phyloP scores from a whole-genome alignment of 2,113 vertebrate genomes.

The Tetrao urogallus region DNA sequence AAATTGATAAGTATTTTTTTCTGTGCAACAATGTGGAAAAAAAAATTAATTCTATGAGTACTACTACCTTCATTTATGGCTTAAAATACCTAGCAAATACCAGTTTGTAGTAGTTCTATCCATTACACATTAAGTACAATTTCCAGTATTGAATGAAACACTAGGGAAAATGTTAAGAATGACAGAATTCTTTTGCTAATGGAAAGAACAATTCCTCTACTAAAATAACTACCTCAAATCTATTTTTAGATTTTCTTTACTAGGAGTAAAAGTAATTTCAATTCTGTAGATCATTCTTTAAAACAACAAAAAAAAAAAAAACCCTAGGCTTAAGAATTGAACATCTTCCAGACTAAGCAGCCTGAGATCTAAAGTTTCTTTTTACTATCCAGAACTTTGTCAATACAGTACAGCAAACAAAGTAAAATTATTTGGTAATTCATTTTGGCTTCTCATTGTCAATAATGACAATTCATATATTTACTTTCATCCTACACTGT shows the following conservation, averaged over 20 bases:
- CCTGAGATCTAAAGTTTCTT: not conserved
- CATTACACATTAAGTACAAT: not conserved
- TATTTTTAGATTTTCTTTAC: not conserved
- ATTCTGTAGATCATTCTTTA: not conserved
- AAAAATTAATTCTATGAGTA: not conserved
- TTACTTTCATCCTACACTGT: not conserved
- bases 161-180: not conserved
- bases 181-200: not conserved
- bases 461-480: not conserved
- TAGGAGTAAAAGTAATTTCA: not conserved
- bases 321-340: not conserved
- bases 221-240: not conserved
- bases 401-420: not conserved
- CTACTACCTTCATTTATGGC: not conserved
- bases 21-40: not conserved
- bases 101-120: not conserved
- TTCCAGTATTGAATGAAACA: not conserved
- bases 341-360: not conserved
- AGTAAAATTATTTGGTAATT: not conserved
- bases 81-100: not conserved
- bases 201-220: not conserved
- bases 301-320: not conserved
- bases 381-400: not conserved
- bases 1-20: not conserved
- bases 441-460: not conserved